phyloP scores from a whole-genome alignment of 1,140 invertebrate genomes.

The Condylostylus longicornis region DNA sequence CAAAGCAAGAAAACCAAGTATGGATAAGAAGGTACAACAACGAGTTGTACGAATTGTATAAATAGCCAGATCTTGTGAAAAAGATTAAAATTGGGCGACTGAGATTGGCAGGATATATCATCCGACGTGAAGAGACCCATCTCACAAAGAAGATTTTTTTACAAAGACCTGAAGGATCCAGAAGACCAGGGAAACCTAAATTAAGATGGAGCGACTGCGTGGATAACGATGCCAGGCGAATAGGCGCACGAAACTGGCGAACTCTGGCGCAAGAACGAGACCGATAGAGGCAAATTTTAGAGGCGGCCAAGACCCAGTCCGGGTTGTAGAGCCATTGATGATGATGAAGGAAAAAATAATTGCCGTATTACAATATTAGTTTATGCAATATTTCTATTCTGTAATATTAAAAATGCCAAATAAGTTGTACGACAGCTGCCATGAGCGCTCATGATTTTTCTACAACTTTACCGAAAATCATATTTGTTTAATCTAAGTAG shows the following conservation, averaged over 20 bases:
- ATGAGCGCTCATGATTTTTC: too few species aligned
- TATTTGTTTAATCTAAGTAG: too few species aligned
- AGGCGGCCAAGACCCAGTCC: not conserved
- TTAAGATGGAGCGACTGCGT: not conserved
- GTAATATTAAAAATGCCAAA: too few species aligned
- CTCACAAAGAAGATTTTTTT: not conserved
- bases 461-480: too few species aligned
- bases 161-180: not conserved
- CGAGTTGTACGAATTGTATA: slow-evolving; percentile 1
- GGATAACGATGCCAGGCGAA: not conserved
- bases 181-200: not conserved
- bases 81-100: not conserved
- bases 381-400: too few species aligned
- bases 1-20: not conserved
- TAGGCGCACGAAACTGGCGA: not conserved
- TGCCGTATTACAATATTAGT: too few species aligned
- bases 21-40: not conserved
- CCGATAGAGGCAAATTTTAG: not conserved
- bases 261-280: not conserved
- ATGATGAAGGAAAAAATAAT: too few species aligned
- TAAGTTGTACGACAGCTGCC: too few species aligned
- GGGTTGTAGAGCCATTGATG: slow-evolving; percentile 2
- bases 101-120: not conserved
- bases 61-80: not conserved
- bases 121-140: not conserved